phyloP scores from a whole-genome alignment of 2,797 vertebrate species.

The Ataeniobius toweri region DNA sequence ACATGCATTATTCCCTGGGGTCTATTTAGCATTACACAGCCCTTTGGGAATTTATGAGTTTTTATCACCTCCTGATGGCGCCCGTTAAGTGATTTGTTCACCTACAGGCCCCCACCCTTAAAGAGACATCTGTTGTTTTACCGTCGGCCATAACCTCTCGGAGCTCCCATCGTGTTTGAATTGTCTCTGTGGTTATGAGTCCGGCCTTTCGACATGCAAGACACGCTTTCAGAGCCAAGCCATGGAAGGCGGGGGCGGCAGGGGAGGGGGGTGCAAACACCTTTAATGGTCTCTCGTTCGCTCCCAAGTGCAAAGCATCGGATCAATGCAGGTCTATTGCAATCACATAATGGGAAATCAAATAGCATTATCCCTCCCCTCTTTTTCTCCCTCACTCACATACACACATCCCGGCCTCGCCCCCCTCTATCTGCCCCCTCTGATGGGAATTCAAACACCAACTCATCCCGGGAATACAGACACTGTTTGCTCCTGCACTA shows the following conservation, averaged over 20 bases:
- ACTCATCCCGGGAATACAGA: slow-evolving; percentile 86
- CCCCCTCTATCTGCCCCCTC: slow-evolving; percentile 38
- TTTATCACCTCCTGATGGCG: slow-evolving; percentile 98
- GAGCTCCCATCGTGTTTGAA: slow-evolving; percentile 85
- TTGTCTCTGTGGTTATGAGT: slow-evolving; percentile 97
- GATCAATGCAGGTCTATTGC: slow-evolving; percentile 98
- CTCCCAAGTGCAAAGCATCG: slow-evolving; percentile 90
- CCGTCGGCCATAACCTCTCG: slow-evolving; percentile 90
- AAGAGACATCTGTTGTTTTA: slow-evolving; percentile 99
- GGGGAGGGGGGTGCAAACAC: slow-evolving; percentile 85
- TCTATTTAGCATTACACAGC: slow-evolving; percentile 98
- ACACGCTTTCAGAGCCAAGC: slow-evolving; percentile 85
- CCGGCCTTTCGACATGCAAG: slow-evolving; percentile 89
- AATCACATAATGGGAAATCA: slow-evolving; percentile 99
- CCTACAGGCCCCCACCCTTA: slow-evolving; percentile 80
- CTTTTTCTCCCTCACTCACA: slow-evolving; percentile 10
- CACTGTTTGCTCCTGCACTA: slow-evolving; percentile 94
- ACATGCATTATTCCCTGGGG: slow-evolving; percentile 74
- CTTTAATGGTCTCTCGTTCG: slow-evolving; percentile 97
- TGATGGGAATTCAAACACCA: slow-evolving; percentile 92
- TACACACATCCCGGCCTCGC: slow-evolving; percentile 16
- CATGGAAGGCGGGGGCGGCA: slow-evolving; percentile 37
- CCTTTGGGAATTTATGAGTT: slow-evolving; percentile 99
- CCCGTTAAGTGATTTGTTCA: slow-evolving; percentile 99
- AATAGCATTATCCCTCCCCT: slow-evolving; percentile 89